Conservation (phyloP, 2,797 vertebrate genomes). For the Macropus fuliginosus region DNA sequence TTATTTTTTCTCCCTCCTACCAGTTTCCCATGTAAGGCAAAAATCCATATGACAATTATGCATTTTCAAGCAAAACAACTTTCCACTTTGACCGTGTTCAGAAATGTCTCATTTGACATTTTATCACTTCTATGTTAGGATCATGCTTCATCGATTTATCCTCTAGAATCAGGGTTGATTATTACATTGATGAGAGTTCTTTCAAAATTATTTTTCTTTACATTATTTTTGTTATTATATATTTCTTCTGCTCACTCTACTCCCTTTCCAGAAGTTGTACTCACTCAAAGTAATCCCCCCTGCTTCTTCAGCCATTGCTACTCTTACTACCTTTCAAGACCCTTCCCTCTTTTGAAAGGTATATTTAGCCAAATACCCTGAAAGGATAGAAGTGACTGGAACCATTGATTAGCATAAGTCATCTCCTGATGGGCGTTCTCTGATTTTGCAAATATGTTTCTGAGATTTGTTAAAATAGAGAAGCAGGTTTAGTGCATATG, state of each 20-base stretch:
- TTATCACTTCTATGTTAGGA: neutral
- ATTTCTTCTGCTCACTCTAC: neutral
- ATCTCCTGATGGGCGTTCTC: neutral
- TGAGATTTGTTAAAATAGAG: neutral
- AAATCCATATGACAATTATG: neutral
- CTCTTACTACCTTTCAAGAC: constrained; percentile 16
- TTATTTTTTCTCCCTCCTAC: neutral
- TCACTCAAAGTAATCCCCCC: neutral
- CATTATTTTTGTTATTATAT: neutral
- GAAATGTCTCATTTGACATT: neutral
- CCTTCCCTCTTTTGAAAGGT: constrained; percentile 25
- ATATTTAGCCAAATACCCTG: constrained; percentile 24
- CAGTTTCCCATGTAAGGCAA: neutral
- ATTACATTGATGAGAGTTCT: neutral
- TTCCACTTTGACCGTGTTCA: neutral
- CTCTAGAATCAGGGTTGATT: neutral
- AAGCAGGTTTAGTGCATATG: neutral
- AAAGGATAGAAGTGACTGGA: neutral
- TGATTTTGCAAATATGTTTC: neutral
- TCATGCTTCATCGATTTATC: neutral
- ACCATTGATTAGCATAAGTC: constrained; percentile 12
- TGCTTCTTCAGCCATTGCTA: constrained; percentile 14
- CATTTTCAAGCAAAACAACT: neutral
- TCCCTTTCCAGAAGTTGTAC: neutral
- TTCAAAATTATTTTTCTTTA: neutral